Percentiles rank a stretch among this genome's conserved stretches.
Conservation (phyloP, 2,888 invertebrate species). For the Liopterus haemorrhoidalis region DNA sequence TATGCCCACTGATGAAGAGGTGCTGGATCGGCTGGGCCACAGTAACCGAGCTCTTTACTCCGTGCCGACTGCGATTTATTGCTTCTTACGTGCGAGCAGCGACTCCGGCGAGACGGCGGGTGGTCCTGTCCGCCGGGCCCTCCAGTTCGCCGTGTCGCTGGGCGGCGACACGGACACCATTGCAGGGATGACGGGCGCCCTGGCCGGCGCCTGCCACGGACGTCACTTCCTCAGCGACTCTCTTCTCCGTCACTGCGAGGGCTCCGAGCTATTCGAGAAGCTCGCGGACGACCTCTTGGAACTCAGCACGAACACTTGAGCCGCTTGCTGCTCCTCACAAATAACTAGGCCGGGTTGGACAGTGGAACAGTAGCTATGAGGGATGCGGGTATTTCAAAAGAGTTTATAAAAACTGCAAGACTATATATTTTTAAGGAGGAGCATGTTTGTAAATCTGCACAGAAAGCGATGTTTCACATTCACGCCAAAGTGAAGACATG, state of each 20-base stretch:
- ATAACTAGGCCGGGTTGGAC: too few species aligned
- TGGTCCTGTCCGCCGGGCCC: conserved; percentile 56
- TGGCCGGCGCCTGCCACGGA: conserved; percentile 64
- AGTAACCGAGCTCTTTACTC: conserved; percentile 60
- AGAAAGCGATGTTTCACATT: too few species aligned
- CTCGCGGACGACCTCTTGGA: conserved; percentile 51
- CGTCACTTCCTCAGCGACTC: conserved; percentile 48
- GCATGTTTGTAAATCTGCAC: too few species aligned
- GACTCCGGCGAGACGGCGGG: too few species aligned
- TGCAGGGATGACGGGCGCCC: conserved; percentile 66
- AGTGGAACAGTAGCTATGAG: too few species aligned
- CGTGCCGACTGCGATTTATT: conserved; percentile 67
- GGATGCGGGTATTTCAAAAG: too few species aligned
- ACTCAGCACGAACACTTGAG: too few species aligned
- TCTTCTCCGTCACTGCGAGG: conserved; percentile 57
- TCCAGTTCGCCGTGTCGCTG: conserved; percentile 64
- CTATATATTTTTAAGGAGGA: too few species aligned
- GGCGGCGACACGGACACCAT: conserved; percentile 77
- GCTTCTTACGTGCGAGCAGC: conserved; percentile 58
- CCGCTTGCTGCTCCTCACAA: too few species aligned
- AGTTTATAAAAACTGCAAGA: too few species aligned
- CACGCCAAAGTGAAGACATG: too few species aligned
- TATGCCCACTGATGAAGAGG: conserved; percentile 48
- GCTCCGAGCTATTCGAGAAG: conserved; percentile 47
- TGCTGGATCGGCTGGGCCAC: conserved; percentile 54